These are phyloP conservation scores for Thecocarcelia acutangulata DNA, from an alignment of 2,888 invertebrate species.

Conservation along the genomic window DNA sequence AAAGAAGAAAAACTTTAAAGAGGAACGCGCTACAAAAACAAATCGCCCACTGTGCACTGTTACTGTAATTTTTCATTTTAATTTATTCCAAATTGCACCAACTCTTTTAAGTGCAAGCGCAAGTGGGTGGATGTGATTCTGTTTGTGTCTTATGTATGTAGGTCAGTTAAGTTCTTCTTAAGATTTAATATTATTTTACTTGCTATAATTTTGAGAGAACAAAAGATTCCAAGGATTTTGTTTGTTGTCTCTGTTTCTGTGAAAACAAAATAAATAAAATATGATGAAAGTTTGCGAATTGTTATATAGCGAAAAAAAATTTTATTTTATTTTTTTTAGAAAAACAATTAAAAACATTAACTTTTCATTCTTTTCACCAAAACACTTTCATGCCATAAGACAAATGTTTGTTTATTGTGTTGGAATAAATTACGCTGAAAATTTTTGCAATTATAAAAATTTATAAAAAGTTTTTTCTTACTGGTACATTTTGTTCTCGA, in stretches of 20 bases:
- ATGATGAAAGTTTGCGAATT: constrained; percentile 43
- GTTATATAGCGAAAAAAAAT: constrained; percentile 8
- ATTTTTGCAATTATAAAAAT: constrained; percentile 36
- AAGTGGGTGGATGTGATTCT: no score
- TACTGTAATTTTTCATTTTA: constrained; percentile 5
- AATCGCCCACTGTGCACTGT: background rate
- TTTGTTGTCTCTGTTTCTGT: constrained; percentile 25
- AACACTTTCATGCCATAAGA: constrained; percentile 1
- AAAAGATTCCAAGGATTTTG: constrained; percentile 32
- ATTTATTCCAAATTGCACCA: constrained; percentile 24
- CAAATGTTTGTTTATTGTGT: constrained; percentile 29
- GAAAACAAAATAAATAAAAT: constrained; percentile 23
- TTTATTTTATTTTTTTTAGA: no score
- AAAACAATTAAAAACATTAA: constrained; percentile 56
- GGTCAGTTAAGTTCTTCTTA: constrained; percentile 39
- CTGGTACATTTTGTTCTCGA: background rate
- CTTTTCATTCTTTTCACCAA: constrained; percentile 20
- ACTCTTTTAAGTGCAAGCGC: background rate
- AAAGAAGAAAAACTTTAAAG: no score
- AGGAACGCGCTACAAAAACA: no score
- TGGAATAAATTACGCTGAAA: constrained; percentile 56
- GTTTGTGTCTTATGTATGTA: constrained; percentile 36
- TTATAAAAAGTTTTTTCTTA: constrained; percentile 15
- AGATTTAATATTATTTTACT: constrained; percentile 36
- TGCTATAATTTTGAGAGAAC: constrained; percentile 29